Base-by-base conservation (phyloP, 1,140 invertebrate species). In the Laupala kohalensis region DNA sequence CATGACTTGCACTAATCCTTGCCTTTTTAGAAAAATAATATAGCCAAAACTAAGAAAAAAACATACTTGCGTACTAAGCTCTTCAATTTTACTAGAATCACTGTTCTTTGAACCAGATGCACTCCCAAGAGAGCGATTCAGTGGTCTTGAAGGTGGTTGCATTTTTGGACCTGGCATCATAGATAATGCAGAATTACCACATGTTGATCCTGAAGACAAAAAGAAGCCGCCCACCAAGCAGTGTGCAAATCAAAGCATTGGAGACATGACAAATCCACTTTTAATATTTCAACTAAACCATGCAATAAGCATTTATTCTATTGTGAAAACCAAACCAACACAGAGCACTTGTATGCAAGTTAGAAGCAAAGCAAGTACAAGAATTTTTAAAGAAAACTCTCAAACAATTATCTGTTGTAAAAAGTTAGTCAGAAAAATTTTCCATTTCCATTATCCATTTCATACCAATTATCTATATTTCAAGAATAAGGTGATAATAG, bases 241-340 rank as follows among this genome's bases (percentile, higher is more conserved):
- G 37, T 53, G 37, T 53, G 37, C 37, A 53, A 53, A 53, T 53
- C 37, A 53, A 53, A 53, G 37, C 37, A 53, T 53, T 53, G 19
- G 37, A 19, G 19, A 53, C 37, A 53, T 9, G 19, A 53, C 37
- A 53, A 9, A 53, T n/a, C n/a, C n/a, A n/a, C n/a, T n/a, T n/a
- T n/a, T n/a, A n/a, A n/a, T n/a, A n/a, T n/a, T 19, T 53, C 37
- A 53, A 53, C 4, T 13, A 53, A 2, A 64, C 13, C 37, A 27
- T 67, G 6, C 70, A 72, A 19, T 73, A 79, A 77, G 75, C 79
- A 78, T n/a, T n/a, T n/a, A n/a, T n/a, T n/a, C n/a, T n/a, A n/a
- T n/a, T n/a, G n/a, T n/a, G n/a, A n/a, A n/a, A n/a, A n/a, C n/a
- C n/a, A n/a, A n/a, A n/a, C n/a, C n/a, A n/a, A n/a, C n/a, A n/a